These are phyloP conservation scores for Drosophila bocki DNA, from an alignment of 1,140 invertebrate genomes.

Conservation along the genomic window DNA sequence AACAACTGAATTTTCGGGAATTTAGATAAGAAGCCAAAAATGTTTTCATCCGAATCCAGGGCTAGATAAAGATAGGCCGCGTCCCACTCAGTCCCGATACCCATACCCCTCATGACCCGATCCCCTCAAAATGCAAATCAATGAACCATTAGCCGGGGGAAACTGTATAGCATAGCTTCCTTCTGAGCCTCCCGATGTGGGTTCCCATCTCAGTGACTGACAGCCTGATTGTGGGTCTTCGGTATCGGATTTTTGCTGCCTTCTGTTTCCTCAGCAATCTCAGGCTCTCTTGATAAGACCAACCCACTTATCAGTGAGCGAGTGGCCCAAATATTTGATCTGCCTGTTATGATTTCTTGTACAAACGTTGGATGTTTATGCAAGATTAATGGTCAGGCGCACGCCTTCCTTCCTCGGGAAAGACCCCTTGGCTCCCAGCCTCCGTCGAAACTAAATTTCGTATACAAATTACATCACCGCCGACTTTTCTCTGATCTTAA, in stretches of 20 bases:
- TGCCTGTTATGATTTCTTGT: constrained; percentile 63
- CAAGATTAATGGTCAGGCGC: constrained; percentile 82
- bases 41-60: constrained; percentile 48
- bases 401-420: constrained; percentile 58
- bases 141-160: constrained; percentile 25
- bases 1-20: constrained; percentile 77
- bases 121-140: constrained; percentile 54
- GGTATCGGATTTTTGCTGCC: constrained; percentile 1
- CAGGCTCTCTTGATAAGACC: constrained; percentile 52
- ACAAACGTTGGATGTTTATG: constrained; percentile 68
- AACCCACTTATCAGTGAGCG: constrained; percentile 52
- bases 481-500: constrained; percentile 43
- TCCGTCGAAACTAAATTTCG: constrained; percentile 12
- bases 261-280: constrained; percentile 16
- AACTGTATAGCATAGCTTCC: not conserved
- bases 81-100: constrained; percentile 14
- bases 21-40: constrained; percentile 76
- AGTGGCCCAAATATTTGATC: constrained; percentile 70
- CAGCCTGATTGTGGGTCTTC: constrained; percentile 58
- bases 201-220: constrained; percentile 37
- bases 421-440: constrained; percentile 10
- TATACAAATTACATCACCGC: constrained; percentile 48
- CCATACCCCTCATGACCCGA: not conserved
- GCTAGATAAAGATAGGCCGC: constrained; percentile 20
- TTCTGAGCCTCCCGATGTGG: constrained; percentile 47